Base-by-base conservation (phyloP, 2,888 invertebrate species). In the Malthinus seriepunctatus region DNA sequence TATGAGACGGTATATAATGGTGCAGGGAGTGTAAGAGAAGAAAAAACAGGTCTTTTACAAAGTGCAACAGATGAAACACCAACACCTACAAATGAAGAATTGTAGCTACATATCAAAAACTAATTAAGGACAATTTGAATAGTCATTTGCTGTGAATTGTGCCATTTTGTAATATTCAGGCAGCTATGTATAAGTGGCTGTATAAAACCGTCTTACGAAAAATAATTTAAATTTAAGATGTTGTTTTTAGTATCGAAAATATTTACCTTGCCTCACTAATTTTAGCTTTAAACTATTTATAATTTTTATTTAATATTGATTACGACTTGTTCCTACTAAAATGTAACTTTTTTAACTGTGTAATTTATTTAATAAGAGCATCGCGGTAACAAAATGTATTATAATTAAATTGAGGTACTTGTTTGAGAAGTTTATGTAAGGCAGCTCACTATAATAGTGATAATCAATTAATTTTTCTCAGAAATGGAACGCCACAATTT, bases 1-100 rank as follows among this genome's bases (percentile, higher is more conserved):
- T 93, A 93, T 79, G 93, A 93, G 72, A 90, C 89, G 48, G 87
- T 91, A 82, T 92, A 90, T 78, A 83, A 79, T 63, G 76, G 77
- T 37, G 71, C 73, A 52, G 79, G 72, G 7, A 76, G 73, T 10
- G 81, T 75, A 5, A 78, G 77, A 7, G 84, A 84, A 64, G 84
- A 84, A 71, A 79, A 84, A 48, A 82, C 84, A 57, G 82, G 83
- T 3, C 70, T 84, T 56, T 70, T 84, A 51, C 83, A 84, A 67
- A 81, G 81, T 62, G 75, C 77, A 14, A 80, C 81, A 56, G 83
- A 83, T 59, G 81, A 82, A 66, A 75, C 78, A 57, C 73, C 75
- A 10, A 69, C 72, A 2, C 70, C 73, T 9, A 63, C 69, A 32
- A 71, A 71, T 15, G 77, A 77, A 64, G 76, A 76, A 62, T 63